A percentile compares a stretch with the other conserved stretches of the same genome.
Evolutionary conservation across 1,140 invertebrate species (phyloP).

Genomic region (Drosophila pachea): DNA sequence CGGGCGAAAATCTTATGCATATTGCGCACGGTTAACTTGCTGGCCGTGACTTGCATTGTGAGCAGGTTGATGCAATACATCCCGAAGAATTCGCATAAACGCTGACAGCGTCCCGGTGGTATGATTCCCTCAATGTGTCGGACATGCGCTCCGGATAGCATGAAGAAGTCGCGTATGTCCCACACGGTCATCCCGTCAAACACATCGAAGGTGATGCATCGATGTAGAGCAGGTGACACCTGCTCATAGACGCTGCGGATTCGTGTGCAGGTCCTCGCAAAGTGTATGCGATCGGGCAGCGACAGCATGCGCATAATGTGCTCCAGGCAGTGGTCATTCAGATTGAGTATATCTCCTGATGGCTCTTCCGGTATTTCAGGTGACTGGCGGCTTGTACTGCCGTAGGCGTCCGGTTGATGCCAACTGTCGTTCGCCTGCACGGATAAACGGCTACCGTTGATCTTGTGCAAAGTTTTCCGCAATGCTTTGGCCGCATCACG

Average conservation of each 20-base stretch:
- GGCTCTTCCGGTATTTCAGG: not conserved
- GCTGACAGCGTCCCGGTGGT: constrained; percentile 28
- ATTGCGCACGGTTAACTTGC: constrained; percentile 19
- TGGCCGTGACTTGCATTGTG: constrained; percentile 12
- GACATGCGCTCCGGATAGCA: constrained; percentile 31
- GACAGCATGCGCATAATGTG: constrained; percentile 13
- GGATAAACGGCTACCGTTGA: constrained; percentile 12
- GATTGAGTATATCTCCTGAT: constrained; percentile 10
- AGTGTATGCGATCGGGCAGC: constrained; percentile 28
- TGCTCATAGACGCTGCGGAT: constrained; percentile 21
- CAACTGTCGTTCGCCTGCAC: constrained; percentile 47
- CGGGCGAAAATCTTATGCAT: constrained; percentile 31
- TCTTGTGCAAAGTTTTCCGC: constrained; percentile 8
- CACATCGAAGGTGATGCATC: constrained; percentile 1
- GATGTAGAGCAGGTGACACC: constrained; percentile 15
- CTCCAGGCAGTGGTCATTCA: constrained; percentile 36
- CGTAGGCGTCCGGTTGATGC: constrained; percentile 48
- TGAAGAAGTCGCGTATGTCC: constrained; percentile 46
- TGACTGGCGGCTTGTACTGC: not conserved
- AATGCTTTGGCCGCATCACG: constrained; percentile 29
- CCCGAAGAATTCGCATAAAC: constrained; percentile 37
- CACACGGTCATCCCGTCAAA: constrained; percentile 37
- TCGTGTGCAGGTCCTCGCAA: constrained; percentile 31
- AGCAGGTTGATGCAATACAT: constrained; percentile 28
- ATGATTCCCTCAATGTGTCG: constrained; percentile 20